Evolutionary conservation across 2,113 vertebrate species (phyloP).

Genomic region (Plecotus auritus): DNA sequence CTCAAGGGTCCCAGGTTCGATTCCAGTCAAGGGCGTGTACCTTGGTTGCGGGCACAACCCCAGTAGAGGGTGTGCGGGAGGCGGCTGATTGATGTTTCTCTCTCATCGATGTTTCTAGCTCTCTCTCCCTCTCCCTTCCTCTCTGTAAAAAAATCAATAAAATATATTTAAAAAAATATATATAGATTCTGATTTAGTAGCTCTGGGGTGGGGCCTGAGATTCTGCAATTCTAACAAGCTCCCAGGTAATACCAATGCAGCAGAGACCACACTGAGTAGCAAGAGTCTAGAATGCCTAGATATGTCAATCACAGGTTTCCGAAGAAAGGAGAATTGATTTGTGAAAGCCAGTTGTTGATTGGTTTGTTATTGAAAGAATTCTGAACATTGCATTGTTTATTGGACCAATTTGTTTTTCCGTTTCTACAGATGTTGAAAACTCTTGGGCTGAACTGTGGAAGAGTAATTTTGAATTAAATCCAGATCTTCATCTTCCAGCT

Average conservation of each 20-base stretch:
- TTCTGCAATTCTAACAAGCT: background rate
- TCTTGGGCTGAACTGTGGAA: constrained; percentile 90
- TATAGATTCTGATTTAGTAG: background rate
- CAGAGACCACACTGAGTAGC: background rate
- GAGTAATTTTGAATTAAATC: constrained; percentile 86
- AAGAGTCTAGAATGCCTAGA: background rate
- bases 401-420: constrained; percentile 12
- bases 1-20: no score
- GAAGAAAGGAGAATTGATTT: background rate
- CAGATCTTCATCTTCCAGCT: constrained; percentile 91
- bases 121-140: no score
- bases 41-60: no score
- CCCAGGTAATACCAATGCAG: background rate
- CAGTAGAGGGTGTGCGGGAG: no score
- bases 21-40: no score
- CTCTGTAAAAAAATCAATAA: no score
- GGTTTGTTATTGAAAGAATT: constrained; percentile 39
- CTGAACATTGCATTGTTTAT: background rate
- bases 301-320: background rate
- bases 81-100: no score
- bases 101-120: no score
- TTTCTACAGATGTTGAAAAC: constrained; percentile 85
- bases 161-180: background rate
- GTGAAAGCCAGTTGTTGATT: background rate
- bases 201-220: background rate